phyloP scores from a whole-genome alignment of 1,140 invertebrate species.

The Drosophila tristis region DNA sequence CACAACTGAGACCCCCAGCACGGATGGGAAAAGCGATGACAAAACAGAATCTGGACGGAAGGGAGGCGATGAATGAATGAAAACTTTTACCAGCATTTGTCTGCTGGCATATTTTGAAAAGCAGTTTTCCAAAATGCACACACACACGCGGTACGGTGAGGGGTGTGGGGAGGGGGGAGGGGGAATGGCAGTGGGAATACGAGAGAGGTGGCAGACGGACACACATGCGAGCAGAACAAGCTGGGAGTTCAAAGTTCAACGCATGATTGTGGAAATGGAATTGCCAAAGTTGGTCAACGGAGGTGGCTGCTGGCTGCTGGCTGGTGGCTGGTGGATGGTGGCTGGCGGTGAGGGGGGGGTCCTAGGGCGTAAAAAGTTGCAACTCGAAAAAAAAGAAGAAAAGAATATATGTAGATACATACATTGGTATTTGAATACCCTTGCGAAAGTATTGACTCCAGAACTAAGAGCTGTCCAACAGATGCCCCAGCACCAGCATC shows the following conservation, averaged over 20 bases:
- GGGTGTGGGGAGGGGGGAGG: too few relatives aligned
- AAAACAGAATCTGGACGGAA: slow-evolving; percentile 49
- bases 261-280: slow-evolving; percentile 81
- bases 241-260: slow-evolving; percentile 76
- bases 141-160: not conserved
- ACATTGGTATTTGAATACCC: not conserved
- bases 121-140: slow-evolving; percentile 71
- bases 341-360: too few relatives aligned
- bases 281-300: slow-evolving; percentile 68
- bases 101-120: slow-evolving; percentile 77
- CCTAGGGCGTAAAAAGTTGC: slow-evolving; percentile 50
- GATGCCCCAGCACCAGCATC: too few relatives aligned
- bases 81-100: slow-evolving; percentile 68
- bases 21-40: slow-evolving; percentile 44
- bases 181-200: too few relatives aligned
- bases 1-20: slow-evolving; percentile 68
- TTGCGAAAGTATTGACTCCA: too few relatives aligned
- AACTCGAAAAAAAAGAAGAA: slow-evolving; percentile 3
- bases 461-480: too few relatives aligned
- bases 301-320: not conserved
- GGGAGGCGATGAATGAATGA: slow-evolving; percentile 47
- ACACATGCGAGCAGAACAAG: slow-evolving; percentile 22
- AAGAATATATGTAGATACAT: slow-evolving; percentile 21
- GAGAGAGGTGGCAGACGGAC: not conserved
- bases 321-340: not conserved